A percentile compares a stretch with the other conserved stretches of the same genome.
Conservation (phyloP, 2,888 invertebrate genomes). For the Malthinus flaveolus region DNA sequence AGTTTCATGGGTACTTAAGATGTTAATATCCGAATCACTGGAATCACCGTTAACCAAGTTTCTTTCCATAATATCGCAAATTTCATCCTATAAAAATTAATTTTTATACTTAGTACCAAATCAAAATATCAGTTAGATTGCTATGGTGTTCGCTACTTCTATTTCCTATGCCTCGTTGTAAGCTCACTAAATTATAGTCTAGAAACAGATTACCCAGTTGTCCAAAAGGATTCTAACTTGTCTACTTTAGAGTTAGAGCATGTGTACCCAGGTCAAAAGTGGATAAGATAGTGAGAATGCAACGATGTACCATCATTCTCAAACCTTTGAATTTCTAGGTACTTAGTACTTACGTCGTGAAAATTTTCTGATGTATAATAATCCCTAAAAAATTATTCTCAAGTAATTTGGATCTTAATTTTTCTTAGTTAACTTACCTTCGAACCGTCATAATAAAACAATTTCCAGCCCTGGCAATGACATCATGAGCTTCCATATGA, state of each 20-base stretch:
- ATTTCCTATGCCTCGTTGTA: too few relatives aligned
- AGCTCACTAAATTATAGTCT: too few relatives aligned
- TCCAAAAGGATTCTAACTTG: too few relatives aligned
- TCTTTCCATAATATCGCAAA: background rate
- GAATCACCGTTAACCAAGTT: background rate
- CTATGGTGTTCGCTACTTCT: too few relatives aligned
- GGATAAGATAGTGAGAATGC: too few relatives aligned
- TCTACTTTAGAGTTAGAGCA: too few relatives aligned
- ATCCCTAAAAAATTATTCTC: conserved; percentile 3
- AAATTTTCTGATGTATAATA: background rate
- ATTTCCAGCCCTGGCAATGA: conserved; percentile 72
- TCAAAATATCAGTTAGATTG: too few relatives aligned
- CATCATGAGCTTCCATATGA: conserved; percentile 78
- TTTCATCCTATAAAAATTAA: background rate
- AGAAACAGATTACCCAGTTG: too few relatives aligned
- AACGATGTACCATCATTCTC: too few relatives aligned
- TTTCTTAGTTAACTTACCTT: conserved; percentile 57
- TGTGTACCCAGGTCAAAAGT: too few relatives aligned
- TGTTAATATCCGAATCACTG: too few relatives aligned
- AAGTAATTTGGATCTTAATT: background rate
- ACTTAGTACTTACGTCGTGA: background rate
- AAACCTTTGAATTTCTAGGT: background rate
- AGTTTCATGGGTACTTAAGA: too few relatives aligned
- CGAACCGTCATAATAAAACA: conserved; percentile 70
- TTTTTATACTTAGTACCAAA: background rate